A percentile compares a stretch with the other conserved stretches of the same genome.
Evolutionary conservation across 2,113 vertebrate species (phyloP).

Genomic region (Pongo pygmaeus): DNA sequence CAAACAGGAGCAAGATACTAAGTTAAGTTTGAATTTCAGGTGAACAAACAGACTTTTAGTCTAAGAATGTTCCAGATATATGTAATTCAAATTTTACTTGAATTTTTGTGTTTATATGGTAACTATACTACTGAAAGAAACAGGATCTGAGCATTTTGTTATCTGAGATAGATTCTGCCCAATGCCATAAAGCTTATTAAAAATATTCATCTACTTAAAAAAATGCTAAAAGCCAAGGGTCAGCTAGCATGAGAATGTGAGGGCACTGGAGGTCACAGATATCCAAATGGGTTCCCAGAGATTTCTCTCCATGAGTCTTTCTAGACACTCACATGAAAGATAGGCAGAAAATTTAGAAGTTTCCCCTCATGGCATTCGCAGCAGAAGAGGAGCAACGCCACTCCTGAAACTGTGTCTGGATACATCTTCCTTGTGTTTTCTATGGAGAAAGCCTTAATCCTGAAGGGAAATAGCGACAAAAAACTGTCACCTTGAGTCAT

Average conservation of each 20-base stretch:
- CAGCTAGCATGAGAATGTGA: not conserved
- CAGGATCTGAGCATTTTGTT: not conserved
- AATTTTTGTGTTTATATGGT: not conserved
- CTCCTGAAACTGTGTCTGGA: not conserved
- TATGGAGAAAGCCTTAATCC: not conserved
- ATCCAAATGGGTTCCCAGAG: not conserved
- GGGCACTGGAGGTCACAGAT: not conserved
- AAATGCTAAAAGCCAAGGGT: not conserved
- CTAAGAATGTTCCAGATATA: not conserved
- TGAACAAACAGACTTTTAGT: not conserved
- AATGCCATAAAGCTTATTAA: not conserved
- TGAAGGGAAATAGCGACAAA: not conserved
- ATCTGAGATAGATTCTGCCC: not conserved
- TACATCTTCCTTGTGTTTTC: not conserved
- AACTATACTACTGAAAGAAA: not conserved
- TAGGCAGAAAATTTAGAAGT: not conserved
- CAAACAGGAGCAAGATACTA: not conserved
- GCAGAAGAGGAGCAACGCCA: not conserved
- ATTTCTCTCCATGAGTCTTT: not conserved
- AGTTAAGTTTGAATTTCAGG: not conserved
- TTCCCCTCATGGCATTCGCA: not conserved
- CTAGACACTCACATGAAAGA: not conserved
- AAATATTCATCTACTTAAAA: not conserved
- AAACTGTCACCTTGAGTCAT: not conserved
- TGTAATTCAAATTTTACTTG: not conserved